Percentiles rank a stretch among this genome's conserved stretches.
phyloP scores from a whole-genome alignment of 2,888 invertebrate species.

The Crocallis elinguaria region DNA sequence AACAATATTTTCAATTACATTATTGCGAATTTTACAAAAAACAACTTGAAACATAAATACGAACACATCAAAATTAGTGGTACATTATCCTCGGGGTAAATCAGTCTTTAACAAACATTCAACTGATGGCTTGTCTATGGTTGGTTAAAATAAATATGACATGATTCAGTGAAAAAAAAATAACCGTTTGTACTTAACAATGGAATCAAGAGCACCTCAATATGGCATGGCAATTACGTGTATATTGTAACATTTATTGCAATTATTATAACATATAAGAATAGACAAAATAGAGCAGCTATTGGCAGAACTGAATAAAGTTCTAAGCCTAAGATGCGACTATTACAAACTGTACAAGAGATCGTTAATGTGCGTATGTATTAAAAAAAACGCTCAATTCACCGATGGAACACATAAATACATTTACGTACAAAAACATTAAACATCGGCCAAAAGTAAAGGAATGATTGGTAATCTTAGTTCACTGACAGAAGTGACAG shows the following conservation, averaged over 20 bases:
- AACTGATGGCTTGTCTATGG: constrained; percentile 40
- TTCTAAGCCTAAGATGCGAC: constrained; percentile 45
- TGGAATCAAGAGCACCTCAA: constrained; percentile 70
- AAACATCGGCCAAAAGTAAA: constrained; percentile 33
- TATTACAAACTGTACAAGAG: constrained; percentile 55
- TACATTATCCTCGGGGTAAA: constrained; percentile 49
- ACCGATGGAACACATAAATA: not conserved
- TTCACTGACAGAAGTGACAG: constrained; percentile 22
- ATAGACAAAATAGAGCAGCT: constrained; percentile 29
- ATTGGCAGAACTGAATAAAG: constrained; percentile 44
- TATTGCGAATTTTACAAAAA: constrained; percentile 31
- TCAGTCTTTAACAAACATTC: constrained; percentile 69
- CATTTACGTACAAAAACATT: constrained; percentile 17
- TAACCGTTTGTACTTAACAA: constrained; percentile 62
- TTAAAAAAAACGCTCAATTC: constrained; percentile 38
- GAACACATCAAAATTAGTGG: constrained; percentile 38
- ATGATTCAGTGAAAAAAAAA: constrained; percentile 40
- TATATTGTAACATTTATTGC: constrained; percentile 25
- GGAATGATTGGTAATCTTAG: constrained; percentile 49
- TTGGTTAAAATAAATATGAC: constrained; percentile 29
- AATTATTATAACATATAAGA: constrained; percentile 33
- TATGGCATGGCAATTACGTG: constrained; percentile 45
- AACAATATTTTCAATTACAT: constrained; percentile 24
- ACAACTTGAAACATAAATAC: constrained; percentile 28
- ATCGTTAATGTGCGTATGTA: constrained; percentile 65